phyloP scores from a whole-genome alignment of 2,888 invertebrate species.

The Heteromurus nitidus region DNA sequence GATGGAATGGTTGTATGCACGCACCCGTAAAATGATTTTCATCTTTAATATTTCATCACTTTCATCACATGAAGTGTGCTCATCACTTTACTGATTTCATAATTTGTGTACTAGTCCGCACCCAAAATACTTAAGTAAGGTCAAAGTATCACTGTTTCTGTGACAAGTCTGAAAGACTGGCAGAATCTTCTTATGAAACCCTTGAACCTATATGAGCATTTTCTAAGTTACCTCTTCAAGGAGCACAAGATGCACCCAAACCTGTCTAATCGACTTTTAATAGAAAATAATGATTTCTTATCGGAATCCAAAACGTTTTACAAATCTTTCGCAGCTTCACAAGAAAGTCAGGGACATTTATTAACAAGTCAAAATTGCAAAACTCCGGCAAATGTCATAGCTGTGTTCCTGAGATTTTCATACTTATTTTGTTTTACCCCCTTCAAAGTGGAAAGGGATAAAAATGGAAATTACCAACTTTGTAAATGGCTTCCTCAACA shows the following conservation, averaged over 20 bases:
- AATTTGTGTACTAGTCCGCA: conserved; percentile 53
- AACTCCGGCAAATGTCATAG: background rate
- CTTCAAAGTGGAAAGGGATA: conserved; percentile 13
- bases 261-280: too few species aligned
- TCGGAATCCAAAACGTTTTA: too few species aligned
- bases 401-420: conserved; percentile 14
- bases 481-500: conserved; percentile 33
- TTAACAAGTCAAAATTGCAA: too few species aligned
- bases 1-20: background rate
- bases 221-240: too few species aligned
- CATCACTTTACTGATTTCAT: conserved; percentile 54
- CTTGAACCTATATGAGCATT: too few species aligned
- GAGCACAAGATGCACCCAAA: too few species aligned
- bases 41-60: conserved; percentile 24
- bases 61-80: conserved; percentile 56
- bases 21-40: background rate
- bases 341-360: too few species aligned
- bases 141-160: too few species aligned
- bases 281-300: too few species aligned
- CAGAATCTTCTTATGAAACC: too few species aligned
- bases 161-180: too few species aligned
- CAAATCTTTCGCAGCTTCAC: background rate
- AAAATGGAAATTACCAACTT: background rate
- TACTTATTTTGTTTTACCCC: conserved; percentile 28
- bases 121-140: conserved; percentile 2